phyloP scores from a whole-genome alignment of 2,113 vertebrate species.

The Bubo scandiacus region DNA sequence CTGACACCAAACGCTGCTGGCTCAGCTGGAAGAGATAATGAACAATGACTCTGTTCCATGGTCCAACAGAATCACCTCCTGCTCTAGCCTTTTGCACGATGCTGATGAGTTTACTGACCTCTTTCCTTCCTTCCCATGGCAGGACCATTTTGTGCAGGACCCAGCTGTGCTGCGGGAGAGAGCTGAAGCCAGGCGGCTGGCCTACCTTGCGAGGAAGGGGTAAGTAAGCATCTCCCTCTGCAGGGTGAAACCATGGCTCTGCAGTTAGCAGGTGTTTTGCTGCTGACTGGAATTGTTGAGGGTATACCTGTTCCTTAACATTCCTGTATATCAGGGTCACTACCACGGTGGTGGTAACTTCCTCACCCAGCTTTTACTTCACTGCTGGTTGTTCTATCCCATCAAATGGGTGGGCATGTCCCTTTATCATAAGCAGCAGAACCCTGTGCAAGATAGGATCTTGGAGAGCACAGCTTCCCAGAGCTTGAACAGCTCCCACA shows the following conservation, averaged over 20 bases:
- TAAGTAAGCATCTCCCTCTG: constrained; percentile 46
- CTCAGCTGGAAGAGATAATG: not conserved
- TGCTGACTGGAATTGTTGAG: not conserved
- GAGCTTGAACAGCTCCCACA: not conserved
- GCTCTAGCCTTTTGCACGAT: not conserved
- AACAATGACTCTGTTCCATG: not conserved
- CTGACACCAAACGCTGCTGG: not conserved
- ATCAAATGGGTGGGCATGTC: rapidly evolving
- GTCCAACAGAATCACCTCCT: not conserved
- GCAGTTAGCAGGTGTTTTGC: not conserved
- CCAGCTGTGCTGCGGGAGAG: constrained; percentile 89
- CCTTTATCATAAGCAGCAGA: not conserved
- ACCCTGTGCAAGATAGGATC: not conserved
- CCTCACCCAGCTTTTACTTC: not conserved
- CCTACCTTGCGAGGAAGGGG: constrained; percentile 86
- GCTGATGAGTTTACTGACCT: not conserved
- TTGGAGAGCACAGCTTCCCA: not conserved
- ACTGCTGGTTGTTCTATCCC: not conserved
- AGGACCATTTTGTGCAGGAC: constrained; percentile 93
- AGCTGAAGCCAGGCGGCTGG: constrained; percentile 85
- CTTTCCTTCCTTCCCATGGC: not conserved
- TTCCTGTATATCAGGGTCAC: not conserved
- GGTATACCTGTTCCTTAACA: not conserved
- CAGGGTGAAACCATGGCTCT: not conserved
- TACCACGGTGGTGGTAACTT: rapidly evolving